Conservation (phyloP, 2,113 vertebrate species). For the Albula glossodonta region DNA sequence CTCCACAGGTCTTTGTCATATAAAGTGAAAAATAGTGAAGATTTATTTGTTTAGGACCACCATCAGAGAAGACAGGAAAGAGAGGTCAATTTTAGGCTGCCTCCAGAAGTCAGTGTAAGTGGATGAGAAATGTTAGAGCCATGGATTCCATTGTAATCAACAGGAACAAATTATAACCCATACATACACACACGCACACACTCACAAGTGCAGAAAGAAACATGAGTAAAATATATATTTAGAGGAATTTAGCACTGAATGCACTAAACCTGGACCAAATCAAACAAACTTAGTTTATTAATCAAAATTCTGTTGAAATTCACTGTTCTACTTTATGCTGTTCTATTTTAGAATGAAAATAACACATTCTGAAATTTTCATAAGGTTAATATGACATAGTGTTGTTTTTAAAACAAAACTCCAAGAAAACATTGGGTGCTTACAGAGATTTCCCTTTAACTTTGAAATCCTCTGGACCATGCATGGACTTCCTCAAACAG, state of each 20-base stretch:
- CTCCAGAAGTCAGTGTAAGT: slow-evolving; percentile 6
- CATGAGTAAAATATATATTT: no score
- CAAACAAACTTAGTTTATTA: not conserved
- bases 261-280: no score
- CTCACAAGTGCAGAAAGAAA: not conserved
- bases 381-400: no score
- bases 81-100: slow-evolving; percentile 31
- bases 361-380: not conserved
- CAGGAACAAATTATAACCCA: not conserved
- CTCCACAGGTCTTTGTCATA: slow-evolving; percentile 67
- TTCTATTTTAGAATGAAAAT: not conserved
- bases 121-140: slow-evolving; percentile 3
- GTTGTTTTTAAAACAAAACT: no score
- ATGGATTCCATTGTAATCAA: slow-evolving; percentile 13
- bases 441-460: not conserved
- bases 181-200: not conserved
- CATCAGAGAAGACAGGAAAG: slow-evolving; percentile 33
- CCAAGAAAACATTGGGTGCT: not conserved
- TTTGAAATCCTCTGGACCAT: not conserved
- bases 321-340: no score
- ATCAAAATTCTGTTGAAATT: no score
- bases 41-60: slow-evolving; percentile 67
- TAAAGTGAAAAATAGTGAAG: slow-evolving; percentile 65
- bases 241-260: no score
- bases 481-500: not conserved